These are phyloP conservation scores for Catharus bicknelli DNA, from an alignment of 2,113 vertebrate species.

Conservation along the genomic window DNA sequence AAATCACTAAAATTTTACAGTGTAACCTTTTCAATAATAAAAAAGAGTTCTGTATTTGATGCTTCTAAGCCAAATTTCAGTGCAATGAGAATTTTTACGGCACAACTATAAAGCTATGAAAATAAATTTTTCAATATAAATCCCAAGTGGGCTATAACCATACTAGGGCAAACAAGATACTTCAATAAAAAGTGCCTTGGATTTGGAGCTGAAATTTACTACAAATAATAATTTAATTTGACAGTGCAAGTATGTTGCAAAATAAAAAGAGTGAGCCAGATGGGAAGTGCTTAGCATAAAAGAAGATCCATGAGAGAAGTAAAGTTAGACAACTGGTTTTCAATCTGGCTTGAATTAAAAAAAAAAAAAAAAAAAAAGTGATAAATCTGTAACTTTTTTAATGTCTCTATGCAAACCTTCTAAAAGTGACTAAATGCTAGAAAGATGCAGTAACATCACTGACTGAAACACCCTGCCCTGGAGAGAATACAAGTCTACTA, in stretches of 20 bases:
- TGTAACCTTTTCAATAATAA: not conserved
- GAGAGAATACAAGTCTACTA: not conserved
- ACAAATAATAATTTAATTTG: conserved; percentile 33
- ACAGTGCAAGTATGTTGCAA: not conserved
- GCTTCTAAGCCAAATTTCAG: not conserved
- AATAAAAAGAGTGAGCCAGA: not conserved
- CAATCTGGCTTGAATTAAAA: not conserved
- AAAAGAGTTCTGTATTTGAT: not conserved
- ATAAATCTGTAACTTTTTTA: not conserved
- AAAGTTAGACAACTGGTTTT: not conserved
- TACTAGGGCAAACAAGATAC: conserved; percentile 22
- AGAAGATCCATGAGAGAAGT: not conserved
- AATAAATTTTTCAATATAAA: conserved; percentile 40
- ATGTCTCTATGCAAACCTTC: not conserved
- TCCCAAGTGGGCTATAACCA: conserved; percentile 21
- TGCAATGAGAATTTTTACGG: conserved; percentile 3
- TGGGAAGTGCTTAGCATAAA: not conserved
- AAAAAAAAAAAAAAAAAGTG: not conserved
- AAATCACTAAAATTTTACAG: not conserved
- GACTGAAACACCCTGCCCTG: not conserved
- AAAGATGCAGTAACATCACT: not conserved
- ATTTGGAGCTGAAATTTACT: conserved; percentile 39
- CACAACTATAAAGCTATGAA: not conserved
- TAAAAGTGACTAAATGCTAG: not conserved
- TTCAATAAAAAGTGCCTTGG: conserved; percentile 35